These are phyloP conservation scores for Tribolium castaneum DNA, from an alignment of 1,140 invertebrate species.

Conservation along the genomic window DNA sequence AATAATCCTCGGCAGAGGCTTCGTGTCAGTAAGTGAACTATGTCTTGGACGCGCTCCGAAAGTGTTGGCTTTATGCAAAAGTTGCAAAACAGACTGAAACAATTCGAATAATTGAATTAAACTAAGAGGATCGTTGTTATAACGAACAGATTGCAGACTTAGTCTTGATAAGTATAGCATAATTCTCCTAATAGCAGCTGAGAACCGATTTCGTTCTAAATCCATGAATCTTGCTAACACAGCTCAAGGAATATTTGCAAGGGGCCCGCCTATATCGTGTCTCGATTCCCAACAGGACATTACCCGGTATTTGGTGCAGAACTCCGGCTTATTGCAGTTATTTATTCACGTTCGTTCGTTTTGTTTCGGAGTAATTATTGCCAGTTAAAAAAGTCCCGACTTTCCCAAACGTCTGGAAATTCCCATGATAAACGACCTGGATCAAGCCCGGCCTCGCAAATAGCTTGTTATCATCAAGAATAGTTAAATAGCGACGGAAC, in stretches of 20 bases:
- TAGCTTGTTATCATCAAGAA: slow-evolving; percentile 40
- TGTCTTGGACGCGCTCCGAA: not conserved
- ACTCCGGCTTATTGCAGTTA: slow-evolving; percentile 39
- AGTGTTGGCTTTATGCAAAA: slow-evolving; percentile 28
- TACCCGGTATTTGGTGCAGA: slow-evolving; percentile 45
- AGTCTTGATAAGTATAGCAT: slow-evolving; percentile 44
- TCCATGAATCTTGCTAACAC: slow-evolving; percentile 43
- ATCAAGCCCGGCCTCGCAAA: slow-evolving; percentile 20
- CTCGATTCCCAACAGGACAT: slow-evolving; percentile 45
- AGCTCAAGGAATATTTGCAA: slow-evolving; percentile 46
- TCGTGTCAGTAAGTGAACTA: not conserved
- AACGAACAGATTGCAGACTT: slow-evolving; percentile 43
- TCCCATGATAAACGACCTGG: slow-evolving; percentile 31
- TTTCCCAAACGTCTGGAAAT: slow-evolving; percentile 32
- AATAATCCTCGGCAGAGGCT: not conserved
- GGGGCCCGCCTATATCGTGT: slow-evolving; percentile 46
- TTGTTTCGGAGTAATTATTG: slow-evolving; percentile 29
- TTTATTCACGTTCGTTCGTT: slow-evolving; percentile 33
- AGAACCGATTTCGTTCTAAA: slow-evolving; percentile 40
- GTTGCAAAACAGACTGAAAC: slow-evolving; percentile 22
- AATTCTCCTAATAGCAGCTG: slow-evolving; percentile 43
- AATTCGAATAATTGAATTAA: slow-evolving; percentile 36
- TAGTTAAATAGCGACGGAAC: slow-evolving; percentile 28
- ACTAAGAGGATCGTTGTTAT: slow-evolving; percentile 41
- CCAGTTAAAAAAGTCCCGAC: slow-evolving; percentile 29